These are phyloP conservation scores for Camponotus fellah DNA, from an alignment of 2,888 invertebrate species.

Conservation along the genomic window DNA sequence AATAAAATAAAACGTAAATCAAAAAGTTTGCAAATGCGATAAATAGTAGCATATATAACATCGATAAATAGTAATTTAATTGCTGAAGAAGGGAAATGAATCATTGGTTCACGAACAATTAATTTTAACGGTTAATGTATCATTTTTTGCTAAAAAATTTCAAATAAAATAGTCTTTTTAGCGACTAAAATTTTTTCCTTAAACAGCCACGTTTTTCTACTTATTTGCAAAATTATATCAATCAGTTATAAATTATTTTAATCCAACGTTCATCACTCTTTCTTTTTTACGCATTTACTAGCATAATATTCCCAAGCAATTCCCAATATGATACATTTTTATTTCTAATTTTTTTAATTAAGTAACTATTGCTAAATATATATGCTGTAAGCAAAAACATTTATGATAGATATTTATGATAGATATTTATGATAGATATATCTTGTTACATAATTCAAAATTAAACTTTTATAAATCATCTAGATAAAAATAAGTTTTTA, in stretches of 20 bases:
- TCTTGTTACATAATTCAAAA: neutral
- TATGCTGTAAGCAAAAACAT: neutral
- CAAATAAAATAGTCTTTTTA: neutral
- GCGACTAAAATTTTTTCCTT: neutral
- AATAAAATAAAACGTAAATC: neutral
- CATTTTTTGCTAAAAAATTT: neutral
- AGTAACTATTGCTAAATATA: neutral
- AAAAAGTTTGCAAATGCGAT: conserved; percentile 1
- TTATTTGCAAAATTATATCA: neutral
- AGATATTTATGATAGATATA: neutral
- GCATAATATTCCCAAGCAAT: neutral
- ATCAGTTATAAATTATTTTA: neutral
- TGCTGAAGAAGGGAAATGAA: neutral
- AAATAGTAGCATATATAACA: neutral
- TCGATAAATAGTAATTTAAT: neutral
- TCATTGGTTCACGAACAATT: neutral
- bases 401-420: no score
- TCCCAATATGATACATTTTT: neutral
- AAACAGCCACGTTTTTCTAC: neutral
- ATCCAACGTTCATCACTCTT: neutral
- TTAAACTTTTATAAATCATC: neutral
- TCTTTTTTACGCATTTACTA: neutral
- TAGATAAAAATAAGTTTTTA: neutral
- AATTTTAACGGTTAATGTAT: neutral
- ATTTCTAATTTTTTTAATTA: neutral